Base-by-base conservation (phyloP, 2,888 invertebrate genomes). In the Apoda limacodes region DNA sequence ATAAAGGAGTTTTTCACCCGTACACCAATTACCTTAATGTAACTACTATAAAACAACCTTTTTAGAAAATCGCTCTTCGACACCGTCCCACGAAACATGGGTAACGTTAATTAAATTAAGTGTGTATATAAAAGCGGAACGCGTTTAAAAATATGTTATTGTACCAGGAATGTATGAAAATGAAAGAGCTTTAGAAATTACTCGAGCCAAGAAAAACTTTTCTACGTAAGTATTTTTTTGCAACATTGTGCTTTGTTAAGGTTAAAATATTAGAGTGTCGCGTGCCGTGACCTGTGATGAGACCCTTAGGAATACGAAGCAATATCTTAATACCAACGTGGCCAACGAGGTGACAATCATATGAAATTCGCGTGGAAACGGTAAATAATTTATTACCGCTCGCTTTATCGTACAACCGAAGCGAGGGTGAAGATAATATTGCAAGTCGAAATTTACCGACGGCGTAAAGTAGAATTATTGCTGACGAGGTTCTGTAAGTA, bases 21-120 rank as follows among this genome's bases (percentile, higher is more conserved):
- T 66, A 67, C 55, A 65, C 62, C 75, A 75, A 76, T 78, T 74
- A 76, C 68, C 61, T 71, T 72, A 75, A 75, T 75, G 74, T 71
- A 66, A 65, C 68, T 65, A 65, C 68, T 70, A 67, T 65, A 63
- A 63, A 70, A 70, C 59, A 68, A 64, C 66, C 67, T 69, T 72
- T 71, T 72, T 64, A 65, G 62, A 60, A 58, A 61, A 69, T 64
- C 57, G 59, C 48, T 65, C 60, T 53, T 55, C 50, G 49, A 59
- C 50, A 58, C 50, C 50, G 49, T 50, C 46, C 48, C 55, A 17
- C 7, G 17, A 17, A 17, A 17, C 17, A 17, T 17, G 48, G 49
- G 46, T 60, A 61, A n/a, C n/a, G n/a, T n/a, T n/a, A n/a, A n/a
- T n/a, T n/a, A n/a, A n/a, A n/a, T n/a, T n/a, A n/a, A n/a, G n/a